Evolutionary conservation across 2,113 vertebrate species (phyloP), one percentile per base, ranked within the genome.

Genomic region (Centrocercus urophasianus): DNA sequence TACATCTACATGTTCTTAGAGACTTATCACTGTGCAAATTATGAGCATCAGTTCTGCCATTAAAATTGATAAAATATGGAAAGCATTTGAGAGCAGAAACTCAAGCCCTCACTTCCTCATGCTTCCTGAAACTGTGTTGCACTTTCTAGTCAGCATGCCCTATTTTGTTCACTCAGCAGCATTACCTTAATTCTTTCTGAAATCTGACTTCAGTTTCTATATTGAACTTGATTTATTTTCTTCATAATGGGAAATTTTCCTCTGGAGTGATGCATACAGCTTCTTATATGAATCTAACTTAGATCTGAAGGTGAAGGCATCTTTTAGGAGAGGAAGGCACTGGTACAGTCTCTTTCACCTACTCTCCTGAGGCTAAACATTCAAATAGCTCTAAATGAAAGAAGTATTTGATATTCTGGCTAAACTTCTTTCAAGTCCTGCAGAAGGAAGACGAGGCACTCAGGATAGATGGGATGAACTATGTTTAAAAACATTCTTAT

Each of bases 221-320:
- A 65, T 47, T 69, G 70, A 85, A 79, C 38, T 92, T 69, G 34
- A 84, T 92, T 91, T 87, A 84, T 90, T 93, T 89, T 84, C 52
- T 92, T 78, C 54, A 52, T 42, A 72, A 78, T 67, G 28, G 16
- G 12, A 71, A 78, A 78, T 8, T 3, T 92, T 92, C 77, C 61
- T 72, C 77, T 82, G 25, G 47, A 89, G 43, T 70, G 10, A 75
- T 47, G 34, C 70, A 82, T 71, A 48, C 6, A 56, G 27, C 18
- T 86, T 67, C 32, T 83, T 78, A 48, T 32, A 70, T 64, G 34
- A 72, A 42, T 72, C 57, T 95, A 48, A 92, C 50, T 60, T n/a
- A n/a, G 60, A 89, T 75, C 18, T 86, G 54, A 92, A 81, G 11
- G 25, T 16, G 25, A 67, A 56, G 28, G 14, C 6, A 9, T 70